Evolutionary conservation across 2,113 vertebrate species (phyloP).

Genomic region (Xenus cinereus): DNA sequence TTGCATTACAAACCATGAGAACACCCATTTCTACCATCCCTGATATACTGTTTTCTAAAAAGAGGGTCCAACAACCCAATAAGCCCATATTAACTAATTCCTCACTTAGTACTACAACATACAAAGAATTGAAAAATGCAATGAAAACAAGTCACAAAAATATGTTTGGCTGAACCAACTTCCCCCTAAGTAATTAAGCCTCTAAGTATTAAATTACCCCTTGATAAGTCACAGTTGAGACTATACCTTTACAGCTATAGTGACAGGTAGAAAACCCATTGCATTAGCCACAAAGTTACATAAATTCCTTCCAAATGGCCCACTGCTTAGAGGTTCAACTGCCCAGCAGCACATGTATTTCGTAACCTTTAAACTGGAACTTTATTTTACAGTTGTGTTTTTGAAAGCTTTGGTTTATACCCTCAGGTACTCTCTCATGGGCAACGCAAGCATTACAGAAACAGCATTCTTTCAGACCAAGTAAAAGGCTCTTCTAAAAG

Average conservation of each 20-base stretch:
- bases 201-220: not conserved
- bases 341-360: not conserved
- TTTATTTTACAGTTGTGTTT: not conserved
- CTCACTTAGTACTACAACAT: not conserved
- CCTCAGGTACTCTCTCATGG: not conserved
- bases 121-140: not conserved
- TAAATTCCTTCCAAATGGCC: not conserved
- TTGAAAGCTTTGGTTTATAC: not conserved
- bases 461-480: not conserved
- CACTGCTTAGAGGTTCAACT: not conserved
- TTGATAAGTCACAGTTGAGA: not conserved
- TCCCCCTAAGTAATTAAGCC: not conserved
- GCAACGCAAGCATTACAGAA: not conserved
- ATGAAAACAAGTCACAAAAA: not conserved
- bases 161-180: not conserved
- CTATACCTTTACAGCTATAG: not conserved
- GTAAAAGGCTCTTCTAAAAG: slow-evolving; percentile 1
- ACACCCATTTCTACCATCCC: not conserved
- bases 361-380: not conserved
- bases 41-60: not conserved
- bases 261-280: not conserved
- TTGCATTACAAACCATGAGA: not conserved
- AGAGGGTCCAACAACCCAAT: not conserved
- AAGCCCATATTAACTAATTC: not conserved
- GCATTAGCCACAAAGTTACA: not conserved